These are phyloP conservation scores for silkworm (Bombyx mori) DNA, from an alignment of 1,140 invertebrate genomes.

Conservation along the genomic window DNA sequence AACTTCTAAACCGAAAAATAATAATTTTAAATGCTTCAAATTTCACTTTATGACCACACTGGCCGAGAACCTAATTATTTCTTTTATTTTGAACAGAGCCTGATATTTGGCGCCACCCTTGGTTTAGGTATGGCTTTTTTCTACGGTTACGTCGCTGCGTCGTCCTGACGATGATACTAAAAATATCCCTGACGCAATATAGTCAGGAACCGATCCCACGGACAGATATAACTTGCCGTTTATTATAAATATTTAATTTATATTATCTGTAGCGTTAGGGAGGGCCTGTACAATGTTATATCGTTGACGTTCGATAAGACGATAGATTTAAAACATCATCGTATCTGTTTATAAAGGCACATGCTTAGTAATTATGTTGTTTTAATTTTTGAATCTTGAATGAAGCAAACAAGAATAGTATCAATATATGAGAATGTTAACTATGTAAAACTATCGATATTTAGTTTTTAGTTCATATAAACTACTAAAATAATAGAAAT, in stretches of 20 bases:
- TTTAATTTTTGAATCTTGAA: too few species aligned
- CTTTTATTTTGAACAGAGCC: slow-evolving; percentile 15
- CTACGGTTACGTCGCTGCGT: slow-evolving; percentile 43
- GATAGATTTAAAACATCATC: too few species aligned
- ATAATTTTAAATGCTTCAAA: neutral
- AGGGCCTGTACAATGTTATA: slow-evolving; percentile 42
- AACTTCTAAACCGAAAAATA: too few species aligned
- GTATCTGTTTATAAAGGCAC: too few species aligned
- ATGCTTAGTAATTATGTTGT: too few species aligned
- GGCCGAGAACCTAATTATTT: too few species aligned
- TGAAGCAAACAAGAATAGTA: too few species aligned
- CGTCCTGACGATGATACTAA: slow-evolving; percentile 51
- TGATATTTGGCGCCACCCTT: slow-evolving; percentile 40
- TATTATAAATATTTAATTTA: slow-evolving; percentile 66
- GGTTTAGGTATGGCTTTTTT: slow-evolving; percentile 34
- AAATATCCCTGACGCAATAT: slow-evolving; percentile 62
- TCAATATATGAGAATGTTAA: too few species aligned
- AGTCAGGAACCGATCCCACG: slow-evolving; percentile 47
- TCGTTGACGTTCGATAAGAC: neutral
- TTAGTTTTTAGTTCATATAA: too few species aligned
- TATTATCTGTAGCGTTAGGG: slow-evolving; percentile 14
- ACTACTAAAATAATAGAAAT: too few species aligned
- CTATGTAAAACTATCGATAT: too few species aligned
- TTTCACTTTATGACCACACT: neutral
- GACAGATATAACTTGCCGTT: slow-evolving; percentile 33